A percentile compares a stretch with the other conserved stretches of the same genome.
These are phyloP conservation scores for Pogoniulus pusillus DNA, from an alignment of 2,797 vertebrate genomes.

Conservation along the genomic window DNA sequence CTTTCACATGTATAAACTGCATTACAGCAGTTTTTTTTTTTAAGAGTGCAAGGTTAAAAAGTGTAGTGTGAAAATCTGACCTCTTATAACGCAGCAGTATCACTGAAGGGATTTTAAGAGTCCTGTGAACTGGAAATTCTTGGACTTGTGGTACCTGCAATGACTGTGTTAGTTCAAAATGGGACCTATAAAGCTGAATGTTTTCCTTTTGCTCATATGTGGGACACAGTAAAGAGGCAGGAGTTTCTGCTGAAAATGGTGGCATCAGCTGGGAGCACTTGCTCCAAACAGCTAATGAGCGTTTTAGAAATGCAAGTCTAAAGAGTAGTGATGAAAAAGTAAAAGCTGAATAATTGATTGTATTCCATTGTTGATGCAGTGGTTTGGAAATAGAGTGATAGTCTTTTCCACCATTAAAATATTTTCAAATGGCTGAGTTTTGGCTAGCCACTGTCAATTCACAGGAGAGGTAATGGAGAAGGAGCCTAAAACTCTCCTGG, in stretches of 20 bases:
- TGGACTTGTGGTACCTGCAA: rapidly evolving
- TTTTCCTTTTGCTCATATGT: not conserved
- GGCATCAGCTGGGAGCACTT: not conserved
- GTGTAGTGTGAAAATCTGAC: not conserved
- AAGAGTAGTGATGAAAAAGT: not conserved
- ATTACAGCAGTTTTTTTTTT: not conserved
- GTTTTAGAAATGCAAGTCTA: not conserved
- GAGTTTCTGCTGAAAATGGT: not conserved
- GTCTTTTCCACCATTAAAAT: conserved; percentile 40
- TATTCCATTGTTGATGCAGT: not conserved
- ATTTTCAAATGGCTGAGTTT: conserved; percentile 18
- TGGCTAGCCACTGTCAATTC: conserved; percentile 4
- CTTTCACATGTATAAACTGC: not conserved
- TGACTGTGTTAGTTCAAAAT: not conserved
- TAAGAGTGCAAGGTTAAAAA: not conserved
- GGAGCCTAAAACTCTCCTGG: not conserved
- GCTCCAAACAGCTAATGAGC: not conserved
- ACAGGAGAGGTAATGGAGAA: conserved; percentile 4
- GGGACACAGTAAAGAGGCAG: not conserved
- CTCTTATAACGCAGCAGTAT: not conserved
- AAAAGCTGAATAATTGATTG: not conserved
- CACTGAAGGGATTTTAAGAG: not conserved
- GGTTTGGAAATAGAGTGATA: conserved; percentile 20
- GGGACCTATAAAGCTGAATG: not conserved
- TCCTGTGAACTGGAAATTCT: not conserved